Evolutionary conservation across 2,797 vertebrate species (phyloP), one percentile per base, ranked within the genome.

Genomic region (Xiphophorus birchmanni): DNA sequence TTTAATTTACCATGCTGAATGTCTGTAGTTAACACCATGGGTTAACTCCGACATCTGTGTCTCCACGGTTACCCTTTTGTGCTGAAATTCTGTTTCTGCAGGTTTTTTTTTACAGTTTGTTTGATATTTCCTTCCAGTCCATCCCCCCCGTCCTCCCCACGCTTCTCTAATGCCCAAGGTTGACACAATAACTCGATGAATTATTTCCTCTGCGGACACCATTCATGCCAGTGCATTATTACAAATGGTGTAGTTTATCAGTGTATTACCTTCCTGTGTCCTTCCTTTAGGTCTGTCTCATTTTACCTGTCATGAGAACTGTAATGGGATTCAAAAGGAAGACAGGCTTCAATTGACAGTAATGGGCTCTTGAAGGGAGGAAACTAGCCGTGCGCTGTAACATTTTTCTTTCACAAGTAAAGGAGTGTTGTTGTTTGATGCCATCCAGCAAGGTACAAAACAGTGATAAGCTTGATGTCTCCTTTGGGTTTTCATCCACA

Each of bases 211-310:
- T 58, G 67, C 80, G 87, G 86, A 88, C 88, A 79, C 82, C 87
- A 80, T 82, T 87, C 81, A 82, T 87, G 87, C 73, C 87, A 79
- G 72, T 86, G 23, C 85, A 86, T 89, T 89, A 89, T 91, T 91
- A 87, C 80, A 91, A 91, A 93, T 88, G 79, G 82, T 89, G 79
- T 78, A 84, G 80, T 93, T 91, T 93, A 91, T 93, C 84, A 88
- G 86, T 84, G 69, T 80, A 74, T 91, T 89, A 83, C 89, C 81
- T 84, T 84, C 78, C 78, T 42, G 73, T 89, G 87, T 93, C 88
- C 86, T 92, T 90, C 85, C 87, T 87, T 86, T 84, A 84, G 79
- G 87, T 89, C 89, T 80, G 74, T 86, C 88, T 91, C 82, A 88
- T 92, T 93, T 86, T 79, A 81, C 83, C 82, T 91, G 86, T 91